Evolutionary conservation across 1,140 invertebrate genomes (phyloP).

Genomic region (Drosophila sturtevanti): DNA sequence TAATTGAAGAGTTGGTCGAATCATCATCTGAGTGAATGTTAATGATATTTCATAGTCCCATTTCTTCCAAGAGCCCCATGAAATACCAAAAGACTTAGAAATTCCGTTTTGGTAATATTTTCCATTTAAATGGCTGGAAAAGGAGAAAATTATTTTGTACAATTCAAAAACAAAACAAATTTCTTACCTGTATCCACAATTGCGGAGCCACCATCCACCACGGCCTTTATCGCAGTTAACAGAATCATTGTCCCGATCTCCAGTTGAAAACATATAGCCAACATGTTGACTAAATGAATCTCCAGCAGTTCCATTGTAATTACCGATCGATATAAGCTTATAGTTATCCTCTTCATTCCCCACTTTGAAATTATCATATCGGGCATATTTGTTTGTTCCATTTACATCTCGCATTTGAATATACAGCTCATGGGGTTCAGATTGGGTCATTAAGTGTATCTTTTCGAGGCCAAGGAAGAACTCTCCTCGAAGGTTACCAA

Average conservation of each 20-base stretch:
- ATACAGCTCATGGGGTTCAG: slow-evolving; percentile 24
- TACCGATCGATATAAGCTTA: slow-evolving; percentile 79
- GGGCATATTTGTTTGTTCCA: slow-evolving; percentile 2
- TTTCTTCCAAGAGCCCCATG: too few species aligned
- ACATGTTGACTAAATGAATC: slow-evolving; percentile 87
- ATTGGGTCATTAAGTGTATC: slow-evolving; percentile 84
- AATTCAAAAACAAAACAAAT: too few species aligned
- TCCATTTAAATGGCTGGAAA: background rate
- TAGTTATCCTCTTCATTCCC: slow-evolving; percentile 56
- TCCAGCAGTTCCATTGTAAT: slow-evolving; percentile 85
- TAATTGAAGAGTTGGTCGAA: too few species aligned
- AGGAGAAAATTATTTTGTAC: too few species aligned
- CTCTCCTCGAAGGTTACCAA: slow-evolving; percentile 73
- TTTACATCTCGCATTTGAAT: slow-evolving; percentile 86
- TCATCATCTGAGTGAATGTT: too few species aligned
- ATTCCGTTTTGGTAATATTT: background rate
- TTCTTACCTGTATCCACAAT: slow-evolving; percentile 8
- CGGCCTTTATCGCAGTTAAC: too few species aligned
- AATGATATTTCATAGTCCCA: too few species aligned
- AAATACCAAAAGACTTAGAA: too few species aligned
- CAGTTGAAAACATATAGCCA: background rate
- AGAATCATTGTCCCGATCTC: too few species aligned
- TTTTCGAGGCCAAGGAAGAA: slow-evolving; percentile 86
- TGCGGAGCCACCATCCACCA: slow-evolving; percentile 84
- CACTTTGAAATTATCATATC: too few species aligned